Conservation (phyloP, 2,888 invertebrate genomes). For the Apotomis betuletana region DNA sequence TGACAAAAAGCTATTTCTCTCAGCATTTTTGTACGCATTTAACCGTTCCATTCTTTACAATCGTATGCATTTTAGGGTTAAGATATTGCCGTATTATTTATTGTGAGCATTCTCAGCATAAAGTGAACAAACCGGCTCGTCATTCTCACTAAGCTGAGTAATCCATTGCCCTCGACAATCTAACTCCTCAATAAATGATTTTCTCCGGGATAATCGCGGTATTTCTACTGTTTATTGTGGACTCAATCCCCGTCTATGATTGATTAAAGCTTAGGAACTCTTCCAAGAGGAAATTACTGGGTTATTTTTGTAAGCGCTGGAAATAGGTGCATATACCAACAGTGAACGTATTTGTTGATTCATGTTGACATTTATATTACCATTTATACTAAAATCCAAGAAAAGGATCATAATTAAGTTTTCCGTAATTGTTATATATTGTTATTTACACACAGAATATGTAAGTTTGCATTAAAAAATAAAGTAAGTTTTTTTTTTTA, state of each 20-base stretch:
- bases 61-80: not conserved
- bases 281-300: conserved; percentile 66
- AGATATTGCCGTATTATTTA: conserved; percentile 2
- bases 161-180: conserved; percentile 58
- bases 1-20: too few species aligned
- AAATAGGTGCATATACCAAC: conserved; percentile 23
- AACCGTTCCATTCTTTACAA: too few species aligned
- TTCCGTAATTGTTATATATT: not conserved
- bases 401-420: not conserved
- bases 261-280: conserved; percentile 72
- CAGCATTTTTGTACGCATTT: too few species aligned
- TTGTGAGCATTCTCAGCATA: conserved; percentile 3
- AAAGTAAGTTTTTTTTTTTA: too few species aligned
- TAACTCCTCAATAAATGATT: conserved; percentile 69
- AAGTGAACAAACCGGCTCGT: conserved; percentile 30
- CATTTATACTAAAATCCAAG: too few species aligned
- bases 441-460: too few species aligned
- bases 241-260: conserved; percentile 68
- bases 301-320: conserved; percentile 55
- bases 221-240: conserved; percentile 71
- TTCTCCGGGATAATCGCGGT: conserved; percentile 65
- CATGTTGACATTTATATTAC: conserved; percentile 1
- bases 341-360: conserved; percentile 23
- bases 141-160: conserved; percentile 50
- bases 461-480: too few species aligned